Base-by-base conservation (phyloP, 2,113 vertebrate species). In the Heterochromis multidens region DNA sequence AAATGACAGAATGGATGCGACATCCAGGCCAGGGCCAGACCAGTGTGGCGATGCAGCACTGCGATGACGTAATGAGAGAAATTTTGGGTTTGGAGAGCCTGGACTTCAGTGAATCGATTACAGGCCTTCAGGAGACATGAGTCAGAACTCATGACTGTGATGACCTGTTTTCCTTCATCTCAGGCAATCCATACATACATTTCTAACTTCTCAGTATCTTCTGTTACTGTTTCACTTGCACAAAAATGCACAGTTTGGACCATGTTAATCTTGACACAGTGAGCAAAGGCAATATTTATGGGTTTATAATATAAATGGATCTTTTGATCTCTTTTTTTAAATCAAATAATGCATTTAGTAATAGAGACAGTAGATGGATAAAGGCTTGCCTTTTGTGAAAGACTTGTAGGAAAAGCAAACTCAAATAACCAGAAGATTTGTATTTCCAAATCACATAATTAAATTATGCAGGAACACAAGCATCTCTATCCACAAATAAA, bases 41-140 rank as follows among this genome's bases (percentile, higher is more conserved):
- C 27, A 46, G 82, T 79, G 21, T 13, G 27, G 74, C 12, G 81
- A 65, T 76, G 81, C 72, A 56, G 82, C 5, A 25, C 59, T 82
- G 49, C 58, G 81, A 70, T 81, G 87, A 86, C 10, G 27, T 25
- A 87, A 87, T n/a, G 29, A 77, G 74, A 80, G 77, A 61, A 60
- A 80, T 54, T 80, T 72, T 59, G 63, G 29, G 21, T 80, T 72
- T 57, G 78, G 70, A 79, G 77, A 87, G 90, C 54, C 57, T 83
- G 86, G 83, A 88, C 78, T 81, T 86, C 86, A 25, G 52, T 61
- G 78, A 90, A 84, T 86, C 16, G 33, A 84, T 89, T 78, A 76
- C 89, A 88, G 79, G 91, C 86, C 93, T 81, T 87, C 83, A 77
- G 89, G 89, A 89, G 60, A 49, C 65, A 70, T 93, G 90, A 92